Conservation (phyloP, 2,113 vertebrate genomes). For the Sebastes schlegelii region DNA sequence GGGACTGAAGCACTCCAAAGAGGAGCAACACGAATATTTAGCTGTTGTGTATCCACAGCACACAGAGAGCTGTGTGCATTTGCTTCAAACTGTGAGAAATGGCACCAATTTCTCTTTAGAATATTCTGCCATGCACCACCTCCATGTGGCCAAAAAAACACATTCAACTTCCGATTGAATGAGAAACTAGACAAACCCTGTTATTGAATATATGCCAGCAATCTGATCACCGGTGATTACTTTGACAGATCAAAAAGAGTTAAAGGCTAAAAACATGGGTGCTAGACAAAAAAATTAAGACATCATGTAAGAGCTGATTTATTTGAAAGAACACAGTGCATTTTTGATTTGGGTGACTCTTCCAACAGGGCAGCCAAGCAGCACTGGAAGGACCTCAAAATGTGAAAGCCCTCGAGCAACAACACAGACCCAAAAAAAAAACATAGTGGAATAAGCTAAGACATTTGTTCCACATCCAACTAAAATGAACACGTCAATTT, state of each 20-base stretch:
- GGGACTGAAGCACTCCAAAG: slow-evolving; percentile 33
- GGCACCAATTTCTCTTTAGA: background rate
- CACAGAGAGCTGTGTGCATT: background rate
- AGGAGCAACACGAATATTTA: slow-evolving; percentile 26
- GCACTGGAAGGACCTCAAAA: slow-evolving; percentile 23
- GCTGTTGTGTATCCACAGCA: background rate
- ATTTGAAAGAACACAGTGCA: slow-evolving; percentile 16
- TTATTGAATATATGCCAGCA: background rate
- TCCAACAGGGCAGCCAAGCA: slow-evolving; percentile 9
- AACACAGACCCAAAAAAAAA: background rate
- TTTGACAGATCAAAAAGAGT: background rate
- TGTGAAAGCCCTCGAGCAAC: slow-evolving; percentile 9
- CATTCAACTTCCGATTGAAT: background rate
- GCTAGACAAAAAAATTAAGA: background rate
- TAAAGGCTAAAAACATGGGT: background rate
- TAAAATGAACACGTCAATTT: slow-evolving; percentile 1
- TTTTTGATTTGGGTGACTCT: slow-evolving; percentile 15
- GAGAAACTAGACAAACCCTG: background rate
- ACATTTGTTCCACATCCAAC: slow-evolving; percentile 33
- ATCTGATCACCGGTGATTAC: background rate
- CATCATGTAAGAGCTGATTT: background rate
- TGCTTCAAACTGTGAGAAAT: slow-evolving; percentile 6
- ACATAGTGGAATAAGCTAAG: background rate
- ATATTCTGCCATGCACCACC: background rate
- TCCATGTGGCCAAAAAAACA: background rate